Base-by-base conservation (phyloP, 2,888 invertebrate genomes). In the Dusona sp. region DNA sequence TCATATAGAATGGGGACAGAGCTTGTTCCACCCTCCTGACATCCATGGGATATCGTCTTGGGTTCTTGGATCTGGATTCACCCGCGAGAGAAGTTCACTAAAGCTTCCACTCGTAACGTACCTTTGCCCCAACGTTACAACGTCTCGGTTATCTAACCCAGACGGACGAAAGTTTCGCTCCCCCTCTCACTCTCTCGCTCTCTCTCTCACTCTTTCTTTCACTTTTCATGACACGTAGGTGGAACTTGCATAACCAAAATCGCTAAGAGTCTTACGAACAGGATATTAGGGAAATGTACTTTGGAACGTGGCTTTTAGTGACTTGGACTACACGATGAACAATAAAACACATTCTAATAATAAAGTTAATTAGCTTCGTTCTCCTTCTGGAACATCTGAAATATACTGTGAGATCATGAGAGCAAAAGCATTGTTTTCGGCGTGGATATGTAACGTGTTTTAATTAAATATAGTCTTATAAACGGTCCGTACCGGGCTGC, bases 81-180 rank as follows among this genome's bases (percentile, higher is more conserved):
- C 72, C n/a, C 22, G 65, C 42, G 86, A 80, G 72, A 68, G 61
- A 70, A 79, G 70, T 78, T 73, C 84, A 74, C 68, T 64, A 73
- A 68, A 86, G 80, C 86, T 78, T 38, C 38, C 25, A 42, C 75
- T 67, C 57, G 67, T 75, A 73, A 74, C 64, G 51, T 67, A 54
- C 72, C 65, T 72, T 38, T 83, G 64, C 73, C 73, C 42, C 29
- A 73, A 70, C 25, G 77, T 83, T 80, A 86, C 65, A 83, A 80
- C 83, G 61, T 83, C 80, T 73, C 83, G 83, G 65, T 86, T 83
- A 86, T 86, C 79, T 72, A 80, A 80, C 72, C 65, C 48, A 57
- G 72, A 80, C 77, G 72, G 73, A 73, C 72, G 42, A 83, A 86
- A 70, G 51, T 78, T 83, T 22, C 51, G 22, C 54, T 25, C 38